phyloP scores from a whole-genome alignment of 2,113 vertebrate genomes.

The Dromas ardeola region DNA sequence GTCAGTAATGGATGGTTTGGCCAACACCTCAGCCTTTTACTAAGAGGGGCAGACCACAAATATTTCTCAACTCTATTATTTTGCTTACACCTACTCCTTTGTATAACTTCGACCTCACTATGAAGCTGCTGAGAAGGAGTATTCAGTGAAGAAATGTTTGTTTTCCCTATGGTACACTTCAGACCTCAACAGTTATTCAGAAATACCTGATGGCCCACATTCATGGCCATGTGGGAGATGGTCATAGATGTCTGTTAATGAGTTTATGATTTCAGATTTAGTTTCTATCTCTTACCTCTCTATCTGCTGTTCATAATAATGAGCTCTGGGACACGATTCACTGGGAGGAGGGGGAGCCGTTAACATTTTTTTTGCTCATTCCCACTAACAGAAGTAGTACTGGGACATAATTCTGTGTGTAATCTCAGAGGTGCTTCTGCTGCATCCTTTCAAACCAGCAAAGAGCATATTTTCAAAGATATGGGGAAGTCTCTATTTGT shows the following conservation, averaged over 20 bases:
- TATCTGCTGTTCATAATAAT: slow-evolving; percentile 66
- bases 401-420: slow-evolving; percentile 35
- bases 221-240: slow-evolving; percentile 31
- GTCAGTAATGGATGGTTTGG: neutral
- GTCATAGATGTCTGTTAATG: slow-evolving; percentile 59
- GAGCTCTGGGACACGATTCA: slow-evolving; percentile 61
- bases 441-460: neutral
- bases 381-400: slow-evolving; percentile 51
- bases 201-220: slow-evolving; percentile 67
- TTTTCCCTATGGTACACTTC: slow-evolving; percentile 18
- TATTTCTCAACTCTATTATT: neutral
- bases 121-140: neutral
- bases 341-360: slow-evolving; percentile 39
- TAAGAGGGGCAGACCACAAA: neutral
- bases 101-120: neutral
- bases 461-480: slow-evolving; percentile 19
- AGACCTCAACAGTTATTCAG: slow-evolving; percentile 48
- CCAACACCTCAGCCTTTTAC: neutral
- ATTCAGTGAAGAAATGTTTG: slow-evolving; percentile 13
- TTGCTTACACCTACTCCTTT: neutral
- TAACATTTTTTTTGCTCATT: slow-evolving; percentile 39
- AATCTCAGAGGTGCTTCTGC: slow-evolving; percentile 38
- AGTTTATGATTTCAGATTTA: slow-evolving; percentile 69
- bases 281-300: slow-evolving; percentile 69
- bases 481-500: neutral